Percentiles rank a stretch among this genome's conserved stretches.
phyloP scores from a whole-genome alignment of 2,888 invertebrate species.

The Calliphora vomitoria region DNA sequence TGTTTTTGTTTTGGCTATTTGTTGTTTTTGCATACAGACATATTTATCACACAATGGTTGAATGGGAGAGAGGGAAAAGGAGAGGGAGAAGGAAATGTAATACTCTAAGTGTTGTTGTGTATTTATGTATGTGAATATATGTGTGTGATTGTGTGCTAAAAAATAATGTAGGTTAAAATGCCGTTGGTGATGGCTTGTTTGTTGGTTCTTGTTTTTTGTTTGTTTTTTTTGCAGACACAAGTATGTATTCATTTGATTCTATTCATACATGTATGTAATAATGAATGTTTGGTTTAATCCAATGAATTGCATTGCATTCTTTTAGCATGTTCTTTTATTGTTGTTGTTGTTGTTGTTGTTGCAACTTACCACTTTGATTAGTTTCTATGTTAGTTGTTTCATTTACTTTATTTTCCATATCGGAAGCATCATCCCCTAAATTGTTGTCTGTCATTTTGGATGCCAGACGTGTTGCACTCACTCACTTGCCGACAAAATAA shows the following conservation, averaged over 20 bases:
- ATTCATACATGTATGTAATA: background rate
- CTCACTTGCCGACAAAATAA: slow-evolving; percentile 44
- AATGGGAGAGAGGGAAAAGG: background rate
- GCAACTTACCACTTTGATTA: slow-evolving; percentile 71
- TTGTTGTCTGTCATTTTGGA: slow-evolving; percentile 72
- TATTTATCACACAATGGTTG: background rate
- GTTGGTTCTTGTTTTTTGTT: slow-evolving; percentile 4
- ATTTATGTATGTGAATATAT: background rate
- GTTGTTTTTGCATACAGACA: slow-evolving; percentile 26
- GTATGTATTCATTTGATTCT: background rate
- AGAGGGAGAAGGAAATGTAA: background rate
- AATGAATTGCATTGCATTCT: slow-evolving; percentile 21
- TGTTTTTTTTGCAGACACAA: slow-evolving; percentile 6
- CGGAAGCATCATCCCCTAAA: slow-evolving; percentile 70
- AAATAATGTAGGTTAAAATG: slow-evolving; percentile 68
- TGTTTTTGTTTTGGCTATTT: slow-evolving; percentile 50
- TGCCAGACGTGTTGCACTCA: slow-evolving; percentile 70
- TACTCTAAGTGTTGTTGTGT: background rate
- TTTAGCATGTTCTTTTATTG: slow-evolving; percentile 15
- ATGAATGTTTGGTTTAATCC: slow-evolving; percentile 29
- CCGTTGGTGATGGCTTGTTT: slow-evolving; percentile 54
- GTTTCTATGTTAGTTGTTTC: slow-evolving; percentile 71
- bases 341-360: slow-evolving; percentile 8
- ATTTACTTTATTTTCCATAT: slow-evolving; percentile 70
- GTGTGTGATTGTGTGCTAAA: slow-evolving; percentile 30